Evolutionary conservation across 2,797 vertebrate species (phyloP).

Genomic region (Lateolabrax maculatus): DNA sequence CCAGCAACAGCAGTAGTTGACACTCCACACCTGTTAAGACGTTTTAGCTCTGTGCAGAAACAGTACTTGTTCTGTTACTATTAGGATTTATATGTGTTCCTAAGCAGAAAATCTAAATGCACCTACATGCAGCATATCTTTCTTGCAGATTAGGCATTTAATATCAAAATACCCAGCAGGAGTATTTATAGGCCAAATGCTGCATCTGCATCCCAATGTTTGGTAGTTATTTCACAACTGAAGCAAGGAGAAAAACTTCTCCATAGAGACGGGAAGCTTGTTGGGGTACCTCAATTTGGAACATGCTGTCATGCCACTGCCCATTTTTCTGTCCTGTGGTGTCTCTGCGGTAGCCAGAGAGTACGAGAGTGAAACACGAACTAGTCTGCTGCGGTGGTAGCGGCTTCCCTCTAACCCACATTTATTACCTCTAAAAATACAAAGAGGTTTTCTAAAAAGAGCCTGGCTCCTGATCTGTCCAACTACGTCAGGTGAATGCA

Average conservation of each 20-base stretch:
- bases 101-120: constrained; percentile 13
- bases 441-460: constrained; percentile 79
- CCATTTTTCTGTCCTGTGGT: constrained; percentile 65
- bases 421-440: constrained; percentile 87
- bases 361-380: constrained; percentile 79
- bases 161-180: constrained; percentile 11
- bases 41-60: constrained; percentile 9
- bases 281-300: constrained; percentile 56
- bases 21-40: constrained; percentile 22
- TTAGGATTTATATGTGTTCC: background rate
- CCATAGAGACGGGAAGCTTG: constrained; percentile 48
- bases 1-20: constrained; percentile 8
- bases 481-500: constrained; percentile 68
- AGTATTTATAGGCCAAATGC: background rate
- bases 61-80: background rate
- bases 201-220: constrained; percentile 9
- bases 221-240: constrained; percentile 30
- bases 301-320: constrained; percentile 56
- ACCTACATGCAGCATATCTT: background rate
- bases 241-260: constrained; percentile 12
- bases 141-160: background rate
- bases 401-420: constrained; percentile 76
- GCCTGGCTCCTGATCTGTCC: constrained; percentile 64
- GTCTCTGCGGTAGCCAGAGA: constrained; percentile 60
- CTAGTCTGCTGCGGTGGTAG: constrained; percentile 65